A percentile compares a stretch with the other conserved stretches of the same genome.
Evolutionary conservation across 2,113 vertebrate genomes (phyloP).

Genomic region (Rynchops niger): DNA sequence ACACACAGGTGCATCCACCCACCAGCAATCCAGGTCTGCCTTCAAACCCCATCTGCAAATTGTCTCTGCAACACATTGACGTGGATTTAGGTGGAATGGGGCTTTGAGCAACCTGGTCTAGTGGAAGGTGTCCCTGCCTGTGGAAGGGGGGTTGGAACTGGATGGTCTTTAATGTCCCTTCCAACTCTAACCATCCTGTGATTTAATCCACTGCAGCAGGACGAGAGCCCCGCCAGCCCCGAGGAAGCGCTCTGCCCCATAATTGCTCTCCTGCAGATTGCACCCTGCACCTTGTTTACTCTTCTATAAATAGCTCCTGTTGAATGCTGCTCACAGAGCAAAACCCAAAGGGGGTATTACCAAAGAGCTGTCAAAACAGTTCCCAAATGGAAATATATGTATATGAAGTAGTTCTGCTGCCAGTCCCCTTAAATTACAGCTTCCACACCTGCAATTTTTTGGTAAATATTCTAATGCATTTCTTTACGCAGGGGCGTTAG

Average conservation of each 20-base stretch:
- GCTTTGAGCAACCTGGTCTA: background rate
- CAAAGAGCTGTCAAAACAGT: conserved; percentile 12
- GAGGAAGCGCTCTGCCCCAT: background rate
- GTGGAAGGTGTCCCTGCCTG: background rate
- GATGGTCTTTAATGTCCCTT: background rate
- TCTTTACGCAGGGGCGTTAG: background rate
- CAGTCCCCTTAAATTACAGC: conserved; percentile 37
- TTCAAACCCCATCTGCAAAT: background rate
- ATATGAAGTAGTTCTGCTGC: background rate
- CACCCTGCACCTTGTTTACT: background rate
- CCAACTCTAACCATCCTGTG: background rate
- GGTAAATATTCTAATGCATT: background rate
- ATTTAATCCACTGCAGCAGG: background rate
- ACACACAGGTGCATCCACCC: too few species aligned
- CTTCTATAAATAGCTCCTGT: background rate
- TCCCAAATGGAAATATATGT: background rate
- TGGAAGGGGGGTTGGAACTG: background rate
- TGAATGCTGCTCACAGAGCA: background rate
- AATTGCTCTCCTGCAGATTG: background rate
- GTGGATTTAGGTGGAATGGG: background rate
- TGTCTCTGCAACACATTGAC: background rate
- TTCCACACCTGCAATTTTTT: conserved; percentile 6
- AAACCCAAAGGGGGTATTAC: background rate
- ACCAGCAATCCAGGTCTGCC: background rate
- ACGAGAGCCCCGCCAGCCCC: background rate